A percentile compares a stretch with the other conserved stretches of the same genome.
Evolutionary conservation across 1,140 invertebrate species (phyloP).

Genomic region (Orussus abietinus): DNA sequence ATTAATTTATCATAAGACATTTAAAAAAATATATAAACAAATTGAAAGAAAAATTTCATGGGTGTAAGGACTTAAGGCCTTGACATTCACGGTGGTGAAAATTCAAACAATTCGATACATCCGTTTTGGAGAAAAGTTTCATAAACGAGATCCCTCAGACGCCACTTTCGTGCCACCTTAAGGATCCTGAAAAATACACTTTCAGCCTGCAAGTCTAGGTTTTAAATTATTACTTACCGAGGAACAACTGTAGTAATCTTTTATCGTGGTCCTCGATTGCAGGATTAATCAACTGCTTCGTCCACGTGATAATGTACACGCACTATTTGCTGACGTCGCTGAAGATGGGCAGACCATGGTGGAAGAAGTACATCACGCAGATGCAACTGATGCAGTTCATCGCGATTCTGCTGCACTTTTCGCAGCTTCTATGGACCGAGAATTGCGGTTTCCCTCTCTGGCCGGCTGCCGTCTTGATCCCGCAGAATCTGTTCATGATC

Average conservation of each 20-base stretch:
- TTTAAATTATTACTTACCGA: too few relatives aligned
- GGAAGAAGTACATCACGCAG: constrained; percentile 73
- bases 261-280: too few relatives aligned
- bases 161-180: too few relatives aligned
- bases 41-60: constrained; percentile 5
- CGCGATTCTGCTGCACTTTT: constrained; percentile 65
- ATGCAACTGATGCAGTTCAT: constrained; percentile 76
- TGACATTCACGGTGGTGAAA: too few relatives aligned
- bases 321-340: constrained; percentile 70
- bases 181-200: too few relatives aligned
- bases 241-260: too few relatives aligned
- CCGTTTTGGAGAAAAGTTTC: too few relatives aligned
- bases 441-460: constrained; percentile 72
- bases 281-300: constrained; percentile 69
- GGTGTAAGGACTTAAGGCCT: too few relatives aligned
- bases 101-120: too few relatives aligned
- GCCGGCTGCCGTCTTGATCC: constrained; percentile 58
- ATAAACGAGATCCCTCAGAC: too few relatives aligned
- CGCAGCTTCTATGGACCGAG: constrained; percentile 60
- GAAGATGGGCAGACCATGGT: constrained; percentile 59
- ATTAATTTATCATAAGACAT: constrained; percentile 13
- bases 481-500: constrained; percentile 73
- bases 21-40: constrained; percentile 3
- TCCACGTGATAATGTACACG: constrained; percentile 77
- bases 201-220: too few relatives aligned